Evolutionary conservation across 2,888 invertebrate genomes (phyloP).

Genomic region (Barypeithes pellucidus): DNA sequence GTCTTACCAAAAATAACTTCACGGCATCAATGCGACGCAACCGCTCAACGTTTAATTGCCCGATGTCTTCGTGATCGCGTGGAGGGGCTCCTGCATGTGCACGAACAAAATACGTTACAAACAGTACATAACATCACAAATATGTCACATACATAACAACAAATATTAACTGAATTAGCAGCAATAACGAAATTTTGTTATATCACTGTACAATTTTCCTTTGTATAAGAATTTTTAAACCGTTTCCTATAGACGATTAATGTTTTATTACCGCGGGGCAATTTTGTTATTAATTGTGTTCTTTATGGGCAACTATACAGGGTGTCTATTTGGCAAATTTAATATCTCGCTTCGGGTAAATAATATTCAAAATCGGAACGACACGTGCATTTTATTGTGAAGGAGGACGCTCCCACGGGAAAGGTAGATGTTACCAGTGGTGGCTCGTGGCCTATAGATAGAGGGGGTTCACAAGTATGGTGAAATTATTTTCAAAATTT

Average conservation of each 20-base stretch:
- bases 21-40: no score
- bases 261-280: neutral
- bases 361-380: no score
- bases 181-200: slow-evolving; percentile 1
- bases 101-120: neutral
- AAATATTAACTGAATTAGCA: slow-evolving; percentile 15
- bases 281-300: neutral
- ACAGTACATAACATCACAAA: neutral
- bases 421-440: no score
- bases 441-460: no score
- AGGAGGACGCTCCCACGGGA: no score
- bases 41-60: neutral
- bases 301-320: neutral
- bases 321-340: no score
- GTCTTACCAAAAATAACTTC: no score
- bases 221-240: neutral
- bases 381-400: no score
- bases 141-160: slow-evolving; percentile 13
- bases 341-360: no score
- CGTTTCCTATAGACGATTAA: neutral
- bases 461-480: no score
- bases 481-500: no score
- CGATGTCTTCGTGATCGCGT: neutral
- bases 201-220: neutral
- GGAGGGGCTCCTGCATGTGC: neutral